Evolutionary conservation across 2,888 invertebrate genomes (phyloP), one percentile per base, ranked within the genome.

Genomic region (Drosophila lacicola): DNA sequence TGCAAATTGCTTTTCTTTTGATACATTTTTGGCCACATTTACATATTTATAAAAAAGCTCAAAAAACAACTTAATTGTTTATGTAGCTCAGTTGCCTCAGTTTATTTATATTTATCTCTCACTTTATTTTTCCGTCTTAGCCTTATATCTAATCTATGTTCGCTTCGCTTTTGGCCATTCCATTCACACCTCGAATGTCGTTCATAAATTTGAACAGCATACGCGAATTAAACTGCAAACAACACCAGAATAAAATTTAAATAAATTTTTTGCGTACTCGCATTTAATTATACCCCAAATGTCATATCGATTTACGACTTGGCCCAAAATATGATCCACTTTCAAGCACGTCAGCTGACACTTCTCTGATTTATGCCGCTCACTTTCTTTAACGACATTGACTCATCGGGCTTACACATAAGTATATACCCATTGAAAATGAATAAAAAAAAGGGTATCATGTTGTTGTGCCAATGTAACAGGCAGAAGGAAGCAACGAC

Each of bases 161-260:
- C 42, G 44, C 34, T 39, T 44, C 60, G 19, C 56, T 54, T 50
- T 63, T 37, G 17, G 37, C 58, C 49, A 57, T 41, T 64, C 46
- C 34, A 67, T 78, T 78, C 66, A 55, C 78, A 79, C 79, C 66
- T 46, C 55, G 49, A 57, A 57, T 58, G 41, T 45, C 44, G n/a
- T 19, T n/a, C 37, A 46, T 63, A 46, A 39, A 36, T 50, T 25
- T 61, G 21, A 41, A 11, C 46, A 62, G 3, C 44, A 41, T 50
- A 66, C 64, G 55, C 57, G 77, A 66, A 74, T 74, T 57, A 11
- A 36, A 49, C 11, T 45, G 55, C 55, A 56, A 76, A 65, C 37
- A 56, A 37, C 49, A 44, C 36, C 17, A 37, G n/a, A 62, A 56
- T 57, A 61, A 29, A 29, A 8, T 29, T 29, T 8, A 29, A 29